Evolutionary conservation across 2,113 vertebrate species (phyloP).

Genomic region (Numida meleagris): DNA sequence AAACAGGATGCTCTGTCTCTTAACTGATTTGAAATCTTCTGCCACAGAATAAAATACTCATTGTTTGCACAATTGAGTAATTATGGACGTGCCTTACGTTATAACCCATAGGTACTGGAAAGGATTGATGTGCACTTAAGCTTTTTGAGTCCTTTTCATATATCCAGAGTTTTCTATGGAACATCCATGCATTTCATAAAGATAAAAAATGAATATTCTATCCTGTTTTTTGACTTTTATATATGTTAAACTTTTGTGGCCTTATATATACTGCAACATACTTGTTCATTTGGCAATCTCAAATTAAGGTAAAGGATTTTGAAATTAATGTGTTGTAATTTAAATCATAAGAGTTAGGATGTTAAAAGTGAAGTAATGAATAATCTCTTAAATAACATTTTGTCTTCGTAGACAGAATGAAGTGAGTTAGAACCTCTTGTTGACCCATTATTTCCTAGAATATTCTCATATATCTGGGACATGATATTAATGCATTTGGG

Average conservation of each 20-base stretch:
- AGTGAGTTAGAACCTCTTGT: background rate
- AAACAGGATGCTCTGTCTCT: background rate
- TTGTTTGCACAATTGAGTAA: background rate
- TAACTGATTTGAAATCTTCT: background rate
- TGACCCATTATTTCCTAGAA: background rate
- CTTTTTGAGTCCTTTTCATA: background rate
- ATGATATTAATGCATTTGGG: background rate
- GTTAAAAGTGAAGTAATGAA: background rate
- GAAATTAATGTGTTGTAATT: background rate
- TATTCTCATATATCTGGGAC: background rate
- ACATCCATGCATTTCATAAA: fast-evolving
- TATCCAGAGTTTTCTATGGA: background rate
- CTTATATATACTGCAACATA: fast-evolving
- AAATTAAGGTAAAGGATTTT: background rate
- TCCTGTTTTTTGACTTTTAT: background rate
- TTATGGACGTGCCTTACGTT: background rate
- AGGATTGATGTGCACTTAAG: background rate
- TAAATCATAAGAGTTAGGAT: background rate
- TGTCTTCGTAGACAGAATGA: background rate
- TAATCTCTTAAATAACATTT: background rate
- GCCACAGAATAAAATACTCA: background rate
- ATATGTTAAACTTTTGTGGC: background rate
- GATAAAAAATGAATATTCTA: background rate
- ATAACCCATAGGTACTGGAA: background rate
- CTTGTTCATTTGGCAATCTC: background rate